Evolutionary conservation across 2,888 invertebrate species (phyloP).

Genomic region (Baronia brevicornis): DNA sequence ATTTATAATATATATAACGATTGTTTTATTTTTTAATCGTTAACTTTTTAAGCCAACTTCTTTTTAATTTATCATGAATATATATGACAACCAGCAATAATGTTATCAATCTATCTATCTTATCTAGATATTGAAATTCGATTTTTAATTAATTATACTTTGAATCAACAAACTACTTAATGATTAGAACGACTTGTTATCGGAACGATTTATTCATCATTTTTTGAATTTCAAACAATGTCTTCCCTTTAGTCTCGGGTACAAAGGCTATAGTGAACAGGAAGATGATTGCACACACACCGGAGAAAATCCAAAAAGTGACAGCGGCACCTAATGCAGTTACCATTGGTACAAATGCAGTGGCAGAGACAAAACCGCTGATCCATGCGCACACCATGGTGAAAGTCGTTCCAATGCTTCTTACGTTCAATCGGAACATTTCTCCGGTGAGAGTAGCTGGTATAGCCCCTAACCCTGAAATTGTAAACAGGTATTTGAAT

Average conservation of each 20-base stretch:
- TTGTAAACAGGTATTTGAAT: neutral
- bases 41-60: too few relatives aligned
- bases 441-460: conserved; percentile 22
- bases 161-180: too few relatives aligned
- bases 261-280: conserved; percentile 79
- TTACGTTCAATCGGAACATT: conserved; percentile 24
- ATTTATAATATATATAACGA: too few relatives aligned
- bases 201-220: conserved; percentile 53
- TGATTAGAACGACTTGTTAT: too few relatives aligned
- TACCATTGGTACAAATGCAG: conserved; percentile 20
- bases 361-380: conserved; percentile 19
- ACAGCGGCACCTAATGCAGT: conserved; percentile 68
- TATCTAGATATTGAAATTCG: too few relatives aligned
- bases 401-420: conserved; percentile 22
- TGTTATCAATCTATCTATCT: too few relatives aligned
- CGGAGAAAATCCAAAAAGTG: conserved; percentile 79
- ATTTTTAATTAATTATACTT: too few relatives aligned
- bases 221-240: conserved; percentile 82
- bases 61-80: too few relatives aligned
- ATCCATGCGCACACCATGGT: conserved; percentile 16
- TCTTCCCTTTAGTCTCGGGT: conserved; percentile 88
- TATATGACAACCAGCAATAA: too few relatives aligned
- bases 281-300: conserved; percentile 51
- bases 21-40: too few relatives aligned
- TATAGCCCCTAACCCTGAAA: conserved; percentile 23